phyloP scores from a whole-genome alignment of 2,113 vertebrate genomes.

The Cryptotis parvus region DNA sequence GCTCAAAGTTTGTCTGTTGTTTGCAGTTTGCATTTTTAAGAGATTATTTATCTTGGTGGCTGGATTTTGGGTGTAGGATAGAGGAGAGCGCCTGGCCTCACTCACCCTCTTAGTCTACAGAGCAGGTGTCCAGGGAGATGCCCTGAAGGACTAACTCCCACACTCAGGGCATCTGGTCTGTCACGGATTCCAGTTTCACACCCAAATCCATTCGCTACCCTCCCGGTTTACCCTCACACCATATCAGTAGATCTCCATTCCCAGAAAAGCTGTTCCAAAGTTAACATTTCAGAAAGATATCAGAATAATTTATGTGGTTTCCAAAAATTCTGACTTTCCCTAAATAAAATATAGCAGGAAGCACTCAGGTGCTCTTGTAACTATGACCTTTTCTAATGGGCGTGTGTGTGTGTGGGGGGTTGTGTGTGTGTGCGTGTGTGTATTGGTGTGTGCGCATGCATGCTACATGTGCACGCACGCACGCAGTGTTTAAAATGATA shows the following conservation, averaged over 20 bases:
- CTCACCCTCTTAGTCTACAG: neutral
- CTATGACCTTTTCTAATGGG: neutral
- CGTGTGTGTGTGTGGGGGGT: no score
- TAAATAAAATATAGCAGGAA: neutral
- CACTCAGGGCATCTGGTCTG: neutral
- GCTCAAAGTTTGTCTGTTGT: neutral
- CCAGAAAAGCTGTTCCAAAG: neutral
- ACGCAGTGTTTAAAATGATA: constrained; percentile 17
- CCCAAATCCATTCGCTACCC: neutral
- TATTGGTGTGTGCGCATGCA: no score
- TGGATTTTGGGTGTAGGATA: neutral
- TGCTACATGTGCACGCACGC: no score
- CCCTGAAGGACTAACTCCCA: neutral
- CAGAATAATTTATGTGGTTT: neutral
- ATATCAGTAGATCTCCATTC: neutral
- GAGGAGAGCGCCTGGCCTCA: neutral
- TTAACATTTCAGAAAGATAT: neutral
- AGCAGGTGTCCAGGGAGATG: neutral
- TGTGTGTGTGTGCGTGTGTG: no score
- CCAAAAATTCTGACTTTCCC: neutral
- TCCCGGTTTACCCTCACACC: neutral
- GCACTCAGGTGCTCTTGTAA: neutral
- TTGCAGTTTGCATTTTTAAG: neutral
- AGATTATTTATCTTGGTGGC: neutral
- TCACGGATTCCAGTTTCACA: neutral